Conservation (phyloP, 2,113 vertebrate species). For the Pachyramphus minor region DNA sequence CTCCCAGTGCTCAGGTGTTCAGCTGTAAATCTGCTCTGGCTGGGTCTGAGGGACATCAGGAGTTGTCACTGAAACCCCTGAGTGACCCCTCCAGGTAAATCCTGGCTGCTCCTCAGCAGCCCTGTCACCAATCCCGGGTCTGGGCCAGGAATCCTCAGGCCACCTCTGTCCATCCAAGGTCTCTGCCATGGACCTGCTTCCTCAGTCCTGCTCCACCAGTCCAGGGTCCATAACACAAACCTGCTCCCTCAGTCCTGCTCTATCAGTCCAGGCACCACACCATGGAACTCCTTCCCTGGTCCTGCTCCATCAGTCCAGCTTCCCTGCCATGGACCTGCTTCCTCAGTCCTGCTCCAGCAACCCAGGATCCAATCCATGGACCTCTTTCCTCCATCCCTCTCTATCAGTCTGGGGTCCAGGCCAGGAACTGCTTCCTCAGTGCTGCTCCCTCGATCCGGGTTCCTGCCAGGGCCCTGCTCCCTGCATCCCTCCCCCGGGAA, state of each 20-base stretch:
- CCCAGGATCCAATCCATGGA: rapidly evolving
- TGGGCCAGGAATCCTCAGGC: neutral
- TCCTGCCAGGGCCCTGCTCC: neutral
- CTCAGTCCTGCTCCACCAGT: neutral
- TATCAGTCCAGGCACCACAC: rapidly evolving
- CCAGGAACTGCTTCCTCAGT: neutral
- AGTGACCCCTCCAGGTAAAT: neutral
- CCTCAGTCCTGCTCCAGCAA: neutral
- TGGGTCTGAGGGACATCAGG: neutral
- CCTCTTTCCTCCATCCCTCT: neutral
- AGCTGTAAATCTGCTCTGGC: neutral
- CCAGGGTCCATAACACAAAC: rapidly evolving
- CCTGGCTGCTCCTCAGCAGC: rapidly evolving
- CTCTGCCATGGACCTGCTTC: neutral
- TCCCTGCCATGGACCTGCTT: neutral
- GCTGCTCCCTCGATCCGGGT: rapidly evolving
- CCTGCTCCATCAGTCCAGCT: neutral
- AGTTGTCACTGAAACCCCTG: neutral
- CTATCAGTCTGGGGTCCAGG: neutral
- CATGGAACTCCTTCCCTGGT: neutral
- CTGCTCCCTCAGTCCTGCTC: neutral
- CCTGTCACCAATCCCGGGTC: rapidly evolving
- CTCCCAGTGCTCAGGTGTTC: neutral
- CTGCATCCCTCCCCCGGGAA: neutral
- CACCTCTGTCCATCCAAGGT: neutral